phyloP scores from a whole-genome alignment of 2,888 invertebrate genomes.

The Caenorhabditis panamensis region DNA sequence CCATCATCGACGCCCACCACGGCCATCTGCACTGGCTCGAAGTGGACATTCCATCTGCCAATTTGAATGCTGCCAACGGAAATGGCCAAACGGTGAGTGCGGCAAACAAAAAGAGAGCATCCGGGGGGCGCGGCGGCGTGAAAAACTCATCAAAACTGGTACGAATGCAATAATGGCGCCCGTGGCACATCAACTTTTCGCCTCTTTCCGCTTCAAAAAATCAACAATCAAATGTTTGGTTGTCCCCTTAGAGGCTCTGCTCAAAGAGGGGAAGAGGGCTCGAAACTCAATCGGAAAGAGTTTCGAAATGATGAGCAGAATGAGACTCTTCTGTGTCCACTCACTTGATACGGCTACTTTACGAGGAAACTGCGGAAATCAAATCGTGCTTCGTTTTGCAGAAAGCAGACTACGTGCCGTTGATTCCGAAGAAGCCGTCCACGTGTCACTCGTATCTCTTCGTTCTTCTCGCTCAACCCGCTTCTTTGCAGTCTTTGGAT shows the following conservation, averaged over 20 bases:
- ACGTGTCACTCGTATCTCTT: conserved; percentile 63
- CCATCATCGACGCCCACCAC: conserved; percentile 73
- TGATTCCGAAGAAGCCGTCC: conserved; percentile 62
- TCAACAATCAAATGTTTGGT: conserved; percentile 39
- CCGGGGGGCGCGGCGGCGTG: not conserved
- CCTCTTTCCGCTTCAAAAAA: conserved; percentile 46
- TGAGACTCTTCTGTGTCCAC: too few species aligned
- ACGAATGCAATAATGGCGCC: conserved; percentile 54
- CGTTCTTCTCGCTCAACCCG: conserved; percentile 60
- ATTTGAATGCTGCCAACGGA: conserved; percentile 68
- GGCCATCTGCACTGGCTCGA: conserved; percentile 76
- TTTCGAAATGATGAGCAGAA: not conserved
- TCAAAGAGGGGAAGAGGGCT: too few species aligned
- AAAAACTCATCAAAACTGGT: conserved; percentile 63
- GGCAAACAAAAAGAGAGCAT: conserved; percentile 4
- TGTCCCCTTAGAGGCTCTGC: not conserved
- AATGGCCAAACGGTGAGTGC: conserved; percentile 69
- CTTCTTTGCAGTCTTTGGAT: conserved; percentile 23
- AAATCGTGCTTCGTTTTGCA: conserved; percentile 35
- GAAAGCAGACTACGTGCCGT: conserved; percentile 63
- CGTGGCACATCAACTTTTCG: not conserved
- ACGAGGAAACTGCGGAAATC: not conserved
- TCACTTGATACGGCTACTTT: conserved; percentile 31
- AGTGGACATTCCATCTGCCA: conserved; percentile 73
- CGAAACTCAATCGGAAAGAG: conserved; percentile 12